phyloP scores from a whole-genome alignment of 2,888 invertebrate species.

The Pyrrhia umbra region DNA sequence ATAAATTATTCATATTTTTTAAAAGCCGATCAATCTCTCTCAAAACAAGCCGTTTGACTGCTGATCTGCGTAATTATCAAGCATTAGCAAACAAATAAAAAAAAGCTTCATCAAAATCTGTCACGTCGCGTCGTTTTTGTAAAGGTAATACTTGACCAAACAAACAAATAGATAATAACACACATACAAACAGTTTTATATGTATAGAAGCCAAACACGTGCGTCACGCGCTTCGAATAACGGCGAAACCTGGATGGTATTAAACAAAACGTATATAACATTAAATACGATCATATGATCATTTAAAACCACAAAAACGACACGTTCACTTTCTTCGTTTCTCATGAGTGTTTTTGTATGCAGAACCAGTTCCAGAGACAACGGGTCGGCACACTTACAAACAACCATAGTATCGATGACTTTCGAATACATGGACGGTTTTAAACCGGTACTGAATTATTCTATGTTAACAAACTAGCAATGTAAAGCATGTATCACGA shows the following conservation, averaged over 20 bases:
- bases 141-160: not conserved
- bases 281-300: slow-evolving; percentile 16
- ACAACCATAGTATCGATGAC: slow-evolving; percentile 25
- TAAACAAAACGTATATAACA: slow-evolving; percentile 60
- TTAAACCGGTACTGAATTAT: slow-evolving; percentile 12
- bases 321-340: slow-evolving; percentile 80
- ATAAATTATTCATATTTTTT: too few species aligned
- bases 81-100: not conserved
- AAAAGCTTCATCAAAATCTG: not conserved
- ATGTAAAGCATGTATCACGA: slow-evolving; percentile 39
- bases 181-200: too few species aligned
- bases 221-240: slow-evolving; percentile 40
- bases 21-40: too few species aligned
- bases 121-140: not conserved
- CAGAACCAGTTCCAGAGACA: slow-evolving; percentile 69
- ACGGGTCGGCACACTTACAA: slow-evolving; percentile 72
- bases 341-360: slow-evolving; percentile 76
- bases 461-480: slow-evolving; percentile 26
- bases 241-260: slow-evolving; percentile 48
- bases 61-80: too few species aligned
- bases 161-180: not conserved
- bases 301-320: slow-evolving; percentile 65
- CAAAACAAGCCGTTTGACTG: too few species aligned
- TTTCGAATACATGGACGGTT: slow-evolving; percentile 63
- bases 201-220: slow-evolving; percentile 20